Evolutionary conservation across 2,797 vertebrate species (phyloP).

Genomic region (Pipistrellus kuhlii): DNA sequence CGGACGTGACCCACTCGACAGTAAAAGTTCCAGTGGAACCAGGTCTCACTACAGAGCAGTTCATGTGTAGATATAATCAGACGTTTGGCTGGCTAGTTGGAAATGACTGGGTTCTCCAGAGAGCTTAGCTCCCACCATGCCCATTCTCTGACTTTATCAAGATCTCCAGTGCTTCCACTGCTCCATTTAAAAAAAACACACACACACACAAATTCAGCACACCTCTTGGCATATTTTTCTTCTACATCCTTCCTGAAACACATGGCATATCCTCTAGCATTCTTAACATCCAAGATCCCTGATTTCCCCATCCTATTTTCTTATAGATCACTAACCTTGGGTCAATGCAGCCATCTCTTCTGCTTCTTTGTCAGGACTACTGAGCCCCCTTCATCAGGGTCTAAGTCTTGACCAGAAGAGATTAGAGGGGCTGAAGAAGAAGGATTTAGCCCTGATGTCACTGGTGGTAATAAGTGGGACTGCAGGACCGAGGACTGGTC

Average conservation of each 20-base stretch:
- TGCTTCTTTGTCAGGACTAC: background rate
- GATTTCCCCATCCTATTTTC: background rate
- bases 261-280: background rate
- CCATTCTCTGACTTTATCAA: conserved; percentile 14
- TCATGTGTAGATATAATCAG: conserved; percentile 23
- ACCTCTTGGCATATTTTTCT: background rate
- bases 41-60: background rate
- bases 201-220: background rate
- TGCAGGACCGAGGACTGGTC: background rate
- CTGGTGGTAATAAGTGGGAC: background rate
- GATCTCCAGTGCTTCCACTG: background rate
- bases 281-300: background rate
- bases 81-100: conserved; percentile 48
- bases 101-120: conserved; percentile 57
- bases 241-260: background rate
- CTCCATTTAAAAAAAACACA: background rate
- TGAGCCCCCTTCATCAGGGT: background rate
- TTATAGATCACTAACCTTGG: background rate
- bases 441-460: background rate
- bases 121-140: background rate
- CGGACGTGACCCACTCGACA: conserved; percentile 55
- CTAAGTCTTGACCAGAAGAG: background rate
- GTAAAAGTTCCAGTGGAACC: conserved; percentile 27
- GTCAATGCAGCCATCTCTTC: background rate
- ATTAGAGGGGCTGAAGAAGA: background rate